Conservation (phyloP, 2,888 invertebrate genomes). For the Calliphora vomitoria region DNA sequence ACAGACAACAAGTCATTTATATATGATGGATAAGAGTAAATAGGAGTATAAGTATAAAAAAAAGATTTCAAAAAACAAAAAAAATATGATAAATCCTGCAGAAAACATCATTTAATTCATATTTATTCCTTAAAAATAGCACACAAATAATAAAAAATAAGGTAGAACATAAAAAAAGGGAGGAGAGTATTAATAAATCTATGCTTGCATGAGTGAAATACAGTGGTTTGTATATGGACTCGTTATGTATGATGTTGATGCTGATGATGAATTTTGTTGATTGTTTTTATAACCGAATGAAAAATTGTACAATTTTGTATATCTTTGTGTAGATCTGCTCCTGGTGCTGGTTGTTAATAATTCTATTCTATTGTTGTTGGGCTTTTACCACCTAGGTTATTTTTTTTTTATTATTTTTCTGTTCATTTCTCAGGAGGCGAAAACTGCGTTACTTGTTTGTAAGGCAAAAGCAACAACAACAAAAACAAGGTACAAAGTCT, state of each 20-base stretch:
- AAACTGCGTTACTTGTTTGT: constrained; percentile 41
- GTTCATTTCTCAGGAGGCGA: constrained; percentile 37
- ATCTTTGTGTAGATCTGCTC: constrained; percentile 45
- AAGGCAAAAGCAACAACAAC: neutral
- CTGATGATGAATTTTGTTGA: constrained; percentile 39
- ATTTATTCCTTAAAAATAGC: constrained; percentile 25
- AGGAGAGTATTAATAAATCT: constrained; percentile 47
- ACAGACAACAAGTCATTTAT: constrained; percentile 13
- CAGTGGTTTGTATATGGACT: neutral
- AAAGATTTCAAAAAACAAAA: neutral
- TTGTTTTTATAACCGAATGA: constrained; percentile 50
- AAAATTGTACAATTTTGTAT: constrained; percentile 61
- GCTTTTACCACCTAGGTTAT: constrained; percentile 29
- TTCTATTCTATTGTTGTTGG: constrained; percentile 25
- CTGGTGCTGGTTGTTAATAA: constrained; percentile 27
- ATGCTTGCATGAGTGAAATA: constrained; percentile 31
- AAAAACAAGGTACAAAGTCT: constrained; percentile 52
- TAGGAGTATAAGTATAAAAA: neutral
- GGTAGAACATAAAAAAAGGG: neutral
- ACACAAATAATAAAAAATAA: neutral
- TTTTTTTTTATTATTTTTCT: neutral
- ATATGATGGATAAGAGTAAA: neutral
- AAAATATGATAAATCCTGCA: constrained; percentile 47
- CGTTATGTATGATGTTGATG: constrained; percentile 3
- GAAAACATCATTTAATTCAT: constrained; percentile 56